phyloP scores from a whole-genome alignment of 2,888 invertebrate genomes.

The Cetonia aurata region DNA sequence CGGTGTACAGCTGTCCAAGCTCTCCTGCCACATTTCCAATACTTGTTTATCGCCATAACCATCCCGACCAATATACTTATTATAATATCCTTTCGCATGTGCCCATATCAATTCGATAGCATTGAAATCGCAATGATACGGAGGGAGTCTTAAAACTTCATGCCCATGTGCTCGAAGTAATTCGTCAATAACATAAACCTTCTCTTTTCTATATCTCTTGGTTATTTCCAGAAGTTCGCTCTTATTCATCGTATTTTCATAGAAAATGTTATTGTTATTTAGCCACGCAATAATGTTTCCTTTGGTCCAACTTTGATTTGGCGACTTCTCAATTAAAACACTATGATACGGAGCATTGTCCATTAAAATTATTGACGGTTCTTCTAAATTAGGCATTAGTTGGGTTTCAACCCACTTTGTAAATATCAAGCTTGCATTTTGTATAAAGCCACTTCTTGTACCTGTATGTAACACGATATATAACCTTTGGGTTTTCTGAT shows the following conservation, averaged over 20 bases:
- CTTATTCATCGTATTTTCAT: conserved; percentile 51
- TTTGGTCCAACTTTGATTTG: too few species aligned
- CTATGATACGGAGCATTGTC: too few species aligned
- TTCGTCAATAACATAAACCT: conserved; percentile 56
- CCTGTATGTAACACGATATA: too few species aligned
- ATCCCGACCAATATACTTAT: conserved; percentile 40
- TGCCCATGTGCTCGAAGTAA: conserved; percentile 55
- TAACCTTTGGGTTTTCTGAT: too few species aligned
- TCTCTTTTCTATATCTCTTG: conserved; percentile 48
- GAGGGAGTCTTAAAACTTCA: conserved; percentile 56
- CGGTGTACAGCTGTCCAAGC: conserved; percentile 22
- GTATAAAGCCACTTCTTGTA: too few species aligned
- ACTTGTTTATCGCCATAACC: conserved; percentile 32
- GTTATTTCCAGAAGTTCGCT: conserved; percentile 51
- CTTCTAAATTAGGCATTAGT: too few species aligned
- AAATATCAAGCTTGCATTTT: too few species aligned
- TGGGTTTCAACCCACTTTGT: too few species aligned
- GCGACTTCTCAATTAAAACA: too few species aligned
- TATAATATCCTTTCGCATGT: conserved; percentile 30
- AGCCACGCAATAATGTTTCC: too few species aligned
- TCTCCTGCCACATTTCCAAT: conserved; percentile 20
- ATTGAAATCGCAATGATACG: too few species aligned
- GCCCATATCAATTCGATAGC: conserved; percentile 52
- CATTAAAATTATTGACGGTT: too few species aligned
- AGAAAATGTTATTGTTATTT: conserved; percentile 50